Evolutionary conservation across 2,797 vertebrate species (phyloP).

Genomic region (Microctenopoma lineatum): DNA sequence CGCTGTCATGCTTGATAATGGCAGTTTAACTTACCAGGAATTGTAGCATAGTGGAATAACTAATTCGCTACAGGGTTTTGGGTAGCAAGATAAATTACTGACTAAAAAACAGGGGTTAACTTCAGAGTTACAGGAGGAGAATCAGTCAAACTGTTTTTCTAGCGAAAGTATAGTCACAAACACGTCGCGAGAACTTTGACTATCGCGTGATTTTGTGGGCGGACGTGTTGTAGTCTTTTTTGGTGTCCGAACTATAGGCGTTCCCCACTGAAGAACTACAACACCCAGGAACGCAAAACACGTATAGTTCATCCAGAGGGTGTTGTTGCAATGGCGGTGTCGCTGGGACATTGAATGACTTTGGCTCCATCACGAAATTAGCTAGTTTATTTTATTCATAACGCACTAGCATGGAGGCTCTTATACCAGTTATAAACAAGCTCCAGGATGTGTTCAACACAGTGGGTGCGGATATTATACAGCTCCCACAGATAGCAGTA

Average conservation of each 20-base stretch:
- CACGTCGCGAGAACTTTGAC: constrained; percentile 29
- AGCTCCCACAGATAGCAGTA: constrained; percentile 97
- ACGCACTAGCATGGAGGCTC: constrained; percentile 89
- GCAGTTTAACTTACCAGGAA: constrained; percentile 78
- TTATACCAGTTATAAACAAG: constrained; percentile 98
- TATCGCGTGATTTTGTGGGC: not conserved
- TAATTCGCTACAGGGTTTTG: too few relatives aligned
- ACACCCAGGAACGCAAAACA: constrained; percentile 32
- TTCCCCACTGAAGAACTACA: constrained; percentile 51
- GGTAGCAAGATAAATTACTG: not conserved
- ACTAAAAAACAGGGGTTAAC: not conserved
- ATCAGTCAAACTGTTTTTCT: not conserved
- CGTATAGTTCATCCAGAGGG: constrained; percentile 8
- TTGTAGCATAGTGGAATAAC: constrained; percentile 76
- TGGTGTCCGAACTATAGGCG: rapidly evolving
- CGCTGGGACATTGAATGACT: constrained; percentile 88
- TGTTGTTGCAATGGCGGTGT: constrained; percentile 78
- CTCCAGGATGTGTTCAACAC: constrained; percentile 99
- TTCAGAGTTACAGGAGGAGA: not conserved
- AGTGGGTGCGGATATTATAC: constrained; percentile 95
- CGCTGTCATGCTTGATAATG: not conserved
- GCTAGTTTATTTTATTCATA: constrained; percentile 43
- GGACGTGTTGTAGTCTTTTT: constrained; percentile 51
- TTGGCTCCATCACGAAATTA: constrained; percentile 79
- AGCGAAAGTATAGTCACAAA: constrained; percentile 33